phyloP scores from a whole-genome alignment of 2,797 vertebrate genomes.

The Rhadinocentrus ornatus region DNA sequence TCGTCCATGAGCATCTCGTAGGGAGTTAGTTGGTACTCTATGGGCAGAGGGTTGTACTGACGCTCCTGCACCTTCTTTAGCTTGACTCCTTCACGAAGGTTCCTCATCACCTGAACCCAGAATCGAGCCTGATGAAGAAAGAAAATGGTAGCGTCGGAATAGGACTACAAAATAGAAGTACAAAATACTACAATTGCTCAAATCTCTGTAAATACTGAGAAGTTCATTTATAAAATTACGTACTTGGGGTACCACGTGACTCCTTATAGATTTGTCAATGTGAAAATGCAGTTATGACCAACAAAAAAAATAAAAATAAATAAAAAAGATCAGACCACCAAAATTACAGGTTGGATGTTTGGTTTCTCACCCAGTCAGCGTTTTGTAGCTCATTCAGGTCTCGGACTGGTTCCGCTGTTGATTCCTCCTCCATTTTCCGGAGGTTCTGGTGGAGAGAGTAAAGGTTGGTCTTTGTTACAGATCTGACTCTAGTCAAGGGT shows the following conservation, averaged over 20 bases:
- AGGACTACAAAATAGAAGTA: neutral
- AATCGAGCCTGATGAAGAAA: slow-evolving; percentile 85
- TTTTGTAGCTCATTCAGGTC: slow-evolving; percentile 94
- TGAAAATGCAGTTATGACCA: slow-evolving; percentile 6
- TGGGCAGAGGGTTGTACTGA: slow-evolving; percentile 91
- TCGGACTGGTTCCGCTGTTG: slow-evolving; percentile 79
- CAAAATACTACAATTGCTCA: neutral
- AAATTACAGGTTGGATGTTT: slow-evolving; percentile 16
- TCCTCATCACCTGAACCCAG: slow-evolving; percentile 97
- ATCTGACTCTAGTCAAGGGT: neutral
- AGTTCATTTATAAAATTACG: slow-evolving; percentile 10
- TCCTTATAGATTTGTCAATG: neutral
- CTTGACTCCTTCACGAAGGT: slow-evolving; percentile 89
- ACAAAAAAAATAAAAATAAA: too few relatives aligned
- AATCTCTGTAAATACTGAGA: slow-evolving; percentile 7
- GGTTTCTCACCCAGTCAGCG: slow-evolving; percentile 91
- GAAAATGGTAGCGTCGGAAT: slow-evolving; percentile 1
- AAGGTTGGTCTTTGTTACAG: neutral
- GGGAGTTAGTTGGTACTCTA: slow-evolving; percentile 94
- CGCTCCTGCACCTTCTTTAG: slow-evolving; percentile 97
- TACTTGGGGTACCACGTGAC: slow-evolving; percentile 7
- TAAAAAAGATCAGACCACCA: neutral
- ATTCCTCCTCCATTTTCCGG: slow-evolving; percentile 90
- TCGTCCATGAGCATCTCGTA: slow-evolving; percentile 99
- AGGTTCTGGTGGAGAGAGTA: slow-evolving; percentile 85